phyloP scores from a whole-genome alignment of 2,888 invertebrate genomes.

The Iselma pallidipennis region DNA sequence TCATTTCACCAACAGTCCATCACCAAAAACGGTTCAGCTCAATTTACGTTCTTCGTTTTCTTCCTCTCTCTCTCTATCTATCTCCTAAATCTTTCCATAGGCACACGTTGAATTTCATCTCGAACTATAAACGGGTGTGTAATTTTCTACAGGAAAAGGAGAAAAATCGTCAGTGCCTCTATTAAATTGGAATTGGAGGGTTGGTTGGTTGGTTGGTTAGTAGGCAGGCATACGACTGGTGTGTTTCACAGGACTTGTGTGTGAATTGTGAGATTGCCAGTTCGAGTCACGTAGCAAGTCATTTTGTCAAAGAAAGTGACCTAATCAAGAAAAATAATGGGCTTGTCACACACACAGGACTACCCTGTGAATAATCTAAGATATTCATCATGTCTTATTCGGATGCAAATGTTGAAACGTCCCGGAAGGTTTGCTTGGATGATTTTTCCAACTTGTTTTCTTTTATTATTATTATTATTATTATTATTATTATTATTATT shows the following conservation, averaged over 20 bases:
- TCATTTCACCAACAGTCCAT: background rate
- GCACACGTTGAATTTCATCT: background rate
- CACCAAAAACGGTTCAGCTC: background rate
- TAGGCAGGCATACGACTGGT: background rate
- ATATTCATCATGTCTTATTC: conserved; percentile 36
- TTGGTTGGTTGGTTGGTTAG: background rate
- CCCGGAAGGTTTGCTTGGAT: background rate
- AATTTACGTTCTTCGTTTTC: background rate
- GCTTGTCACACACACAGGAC: conserved; percentile 44
- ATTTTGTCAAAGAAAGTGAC: conserved; percentile 52
- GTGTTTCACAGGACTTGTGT: background rate
- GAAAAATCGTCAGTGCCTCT: conserved; percentile 1
- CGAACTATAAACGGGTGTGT: background rate
- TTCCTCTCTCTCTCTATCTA: background rate
- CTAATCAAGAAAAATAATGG: conserved; percentile 54
- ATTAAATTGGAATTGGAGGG: background rate
- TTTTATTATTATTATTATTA: too few species aligned
- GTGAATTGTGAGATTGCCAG: conserved; percentile 1
- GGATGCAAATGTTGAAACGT: conserved; percentile 30
- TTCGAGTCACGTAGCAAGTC: conserved; percentile 48
- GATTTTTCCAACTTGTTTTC: background rate
- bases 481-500: too few species aligned
- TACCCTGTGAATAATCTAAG: conserved; percentile 39
- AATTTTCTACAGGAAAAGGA: background rate
- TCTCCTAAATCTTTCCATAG: background rate